These are phyloP conservation scores for Eulemur rufifrons DNA, from an alignment of 2,113 vertebrate genomes.

Conservation along the genomic window DNA sequence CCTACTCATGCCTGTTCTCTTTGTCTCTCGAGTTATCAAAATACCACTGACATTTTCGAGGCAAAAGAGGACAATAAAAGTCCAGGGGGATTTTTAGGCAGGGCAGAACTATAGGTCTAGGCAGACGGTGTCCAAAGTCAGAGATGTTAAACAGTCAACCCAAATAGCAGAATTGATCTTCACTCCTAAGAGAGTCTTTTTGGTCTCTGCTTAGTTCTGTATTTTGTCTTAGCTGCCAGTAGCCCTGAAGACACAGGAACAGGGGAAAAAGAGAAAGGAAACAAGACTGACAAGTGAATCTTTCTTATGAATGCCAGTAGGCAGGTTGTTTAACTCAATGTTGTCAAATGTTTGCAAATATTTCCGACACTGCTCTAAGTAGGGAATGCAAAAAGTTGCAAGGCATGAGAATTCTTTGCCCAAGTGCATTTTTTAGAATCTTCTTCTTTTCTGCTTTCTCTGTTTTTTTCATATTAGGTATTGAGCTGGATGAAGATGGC, in stretches of 20 bases:
- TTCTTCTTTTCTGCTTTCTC: neutral
- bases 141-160: neutral
- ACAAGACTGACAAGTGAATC: too few species aligned
- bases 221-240: neutral
- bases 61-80: neutral
- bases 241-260: neutral
- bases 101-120: neutral
- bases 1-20: neutral
- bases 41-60: neutral
- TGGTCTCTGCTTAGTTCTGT: neutral
- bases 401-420: neutral
- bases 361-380: neutral
- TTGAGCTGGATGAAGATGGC: conserved; percentile 93
- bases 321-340: neutral
- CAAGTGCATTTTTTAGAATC: neutral
- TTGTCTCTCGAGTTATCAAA: neutral
- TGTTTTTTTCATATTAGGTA: conserved; percentile 82
- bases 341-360: too few species aligned
- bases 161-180: neutral
- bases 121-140: accelerated
- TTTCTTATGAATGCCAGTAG: neutral
- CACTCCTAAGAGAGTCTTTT: neutral
- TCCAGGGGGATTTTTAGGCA: neutral
- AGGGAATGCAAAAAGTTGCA: neutral
- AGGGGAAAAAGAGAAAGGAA: neutral